Conservation (phyloP, 2,797 vertebrate species). For the Rhabdomys pumilio region DNA sequence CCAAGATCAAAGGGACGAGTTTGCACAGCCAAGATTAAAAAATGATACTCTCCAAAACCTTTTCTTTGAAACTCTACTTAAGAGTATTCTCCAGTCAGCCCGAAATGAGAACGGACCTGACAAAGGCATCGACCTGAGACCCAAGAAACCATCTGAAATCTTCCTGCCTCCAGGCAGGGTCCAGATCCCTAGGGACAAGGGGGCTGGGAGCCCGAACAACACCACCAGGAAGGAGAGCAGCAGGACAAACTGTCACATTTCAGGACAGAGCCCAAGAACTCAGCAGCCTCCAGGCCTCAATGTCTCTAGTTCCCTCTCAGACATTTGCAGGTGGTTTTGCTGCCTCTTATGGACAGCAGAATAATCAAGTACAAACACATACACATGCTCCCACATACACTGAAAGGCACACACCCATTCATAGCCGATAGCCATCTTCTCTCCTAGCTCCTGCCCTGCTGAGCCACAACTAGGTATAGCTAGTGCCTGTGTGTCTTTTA, state of each 20-base stretch:
- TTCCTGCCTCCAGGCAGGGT: not conserved
- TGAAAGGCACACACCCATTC: too few species aligned
- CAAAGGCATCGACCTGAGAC: not conserved
- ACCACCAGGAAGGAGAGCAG: too few species aligned
- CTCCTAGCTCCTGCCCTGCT: not conserved
- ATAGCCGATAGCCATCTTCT: not conserved
- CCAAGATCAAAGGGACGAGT: not conserved
- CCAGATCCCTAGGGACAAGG: rapidly evolving
- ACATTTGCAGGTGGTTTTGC: rapidly evolving
- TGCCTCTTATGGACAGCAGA: not conserved
- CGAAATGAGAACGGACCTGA: not conserved
- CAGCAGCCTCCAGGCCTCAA: rapidly evolving
- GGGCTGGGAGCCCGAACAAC: not conserved
- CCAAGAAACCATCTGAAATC: not conserved
- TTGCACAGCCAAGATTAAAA: slow-evolving; percentile 1
- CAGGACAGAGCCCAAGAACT: not conserved
- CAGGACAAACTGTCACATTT: not conserved
- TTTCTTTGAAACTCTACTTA: slow-evolving; percentile 36
- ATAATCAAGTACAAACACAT: not conserved
- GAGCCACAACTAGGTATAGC: not conserved
- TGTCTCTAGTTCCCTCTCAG: not conserved
- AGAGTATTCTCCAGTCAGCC: not conserved
- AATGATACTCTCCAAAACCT: not conserved
- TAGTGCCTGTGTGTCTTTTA: not conserved
- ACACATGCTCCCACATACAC: not conserved